These are phyloP conservation scores for Grammomys dolichurus DNA, from an alignment of 2,113 vertebrate genomes.

Conservation along the genomic window DNA sequence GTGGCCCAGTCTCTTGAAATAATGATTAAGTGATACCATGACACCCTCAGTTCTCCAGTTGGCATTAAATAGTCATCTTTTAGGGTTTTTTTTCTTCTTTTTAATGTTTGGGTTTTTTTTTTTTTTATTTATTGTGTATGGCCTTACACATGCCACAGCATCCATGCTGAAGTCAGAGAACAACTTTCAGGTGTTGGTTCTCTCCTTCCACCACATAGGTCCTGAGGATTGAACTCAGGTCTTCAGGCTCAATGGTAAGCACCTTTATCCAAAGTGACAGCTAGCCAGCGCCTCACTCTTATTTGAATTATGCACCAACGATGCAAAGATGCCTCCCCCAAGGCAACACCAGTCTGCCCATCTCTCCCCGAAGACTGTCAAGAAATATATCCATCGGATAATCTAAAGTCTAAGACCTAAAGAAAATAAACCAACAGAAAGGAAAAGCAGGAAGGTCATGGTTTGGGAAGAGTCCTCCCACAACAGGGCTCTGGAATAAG, in stretches of 20 bases:
- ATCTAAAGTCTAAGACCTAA: neutral
- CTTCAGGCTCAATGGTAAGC: neutral
- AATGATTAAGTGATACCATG: neutral
- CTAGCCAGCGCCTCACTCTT: neutral
- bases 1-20: neutral
- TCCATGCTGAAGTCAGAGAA: neutral
- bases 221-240: neutral
- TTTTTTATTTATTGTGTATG: neutral
- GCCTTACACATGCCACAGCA: neutral
- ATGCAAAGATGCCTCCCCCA: neutral
- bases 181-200: neutral
- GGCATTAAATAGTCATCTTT: neutral
- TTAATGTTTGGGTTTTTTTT: neutral
- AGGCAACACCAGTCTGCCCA: neutral
- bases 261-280: neutral
- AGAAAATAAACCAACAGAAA: neutral
- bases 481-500: conserved; percentile 3
- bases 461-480: neutral
- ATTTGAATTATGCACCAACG: neutral
- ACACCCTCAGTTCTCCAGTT: neutral
- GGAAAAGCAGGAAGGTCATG: neutral
- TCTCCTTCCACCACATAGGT: neutral
- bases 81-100: neutral
- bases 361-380: neutral
- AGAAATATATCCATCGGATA: neutral